phyloP scores from a whole-genome alignment of 2,113 vertebrate genomes.

The Taxidea taxus region DNA sequence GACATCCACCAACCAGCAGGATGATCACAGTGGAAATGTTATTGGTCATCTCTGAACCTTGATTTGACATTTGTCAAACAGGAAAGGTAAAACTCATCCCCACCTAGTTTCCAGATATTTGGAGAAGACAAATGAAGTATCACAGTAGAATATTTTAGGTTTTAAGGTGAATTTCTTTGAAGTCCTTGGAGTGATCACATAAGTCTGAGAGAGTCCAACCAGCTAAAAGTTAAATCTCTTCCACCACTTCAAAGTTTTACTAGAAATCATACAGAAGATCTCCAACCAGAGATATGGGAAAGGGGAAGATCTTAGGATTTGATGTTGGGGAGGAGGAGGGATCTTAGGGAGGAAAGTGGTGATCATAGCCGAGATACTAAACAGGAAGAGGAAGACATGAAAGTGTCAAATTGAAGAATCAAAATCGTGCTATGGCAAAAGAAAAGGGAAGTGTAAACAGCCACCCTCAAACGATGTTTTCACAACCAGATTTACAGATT shows the following conservation, averaged over 20 bases:
- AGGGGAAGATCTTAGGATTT: neutral
- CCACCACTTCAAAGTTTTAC: neutral
- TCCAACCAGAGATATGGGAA: neutral
- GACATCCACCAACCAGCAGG: neutral
- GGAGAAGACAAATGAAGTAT: neutral
- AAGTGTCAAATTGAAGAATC: neutral
- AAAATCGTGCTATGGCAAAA: neutral
- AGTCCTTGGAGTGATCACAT: neutral
- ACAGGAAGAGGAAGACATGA: constrained; percentile 5
- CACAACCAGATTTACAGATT: neutral
- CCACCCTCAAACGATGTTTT: neutral
- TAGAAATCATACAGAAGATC: neutral
- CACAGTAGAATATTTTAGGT: neutral
- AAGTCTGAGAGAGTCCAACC: neutral
- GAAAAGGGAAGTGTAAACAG: neutral
- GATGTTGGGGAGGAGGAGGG: neutral
- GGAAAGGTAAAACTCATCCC: neutral
- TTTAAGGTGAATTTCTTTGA: constrained; percentile 11
- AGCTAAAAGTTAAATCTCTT: neutral
- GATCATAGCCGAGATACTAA: neutral
- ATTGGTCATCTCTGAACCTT: neutral
- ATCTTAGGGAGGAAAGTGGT: neutral
- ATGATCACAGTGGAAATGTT: neutral
- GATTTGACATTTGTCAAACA: neutral
- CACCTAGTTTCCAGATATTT: constrained; percentile 1